A percentile compares a stretch with the other conserved stretches of the same genome.
Evolutionary conservation across 2,888 invertebrate species (phyloP).

Genomic region (Cheilosia soror): DNA sequence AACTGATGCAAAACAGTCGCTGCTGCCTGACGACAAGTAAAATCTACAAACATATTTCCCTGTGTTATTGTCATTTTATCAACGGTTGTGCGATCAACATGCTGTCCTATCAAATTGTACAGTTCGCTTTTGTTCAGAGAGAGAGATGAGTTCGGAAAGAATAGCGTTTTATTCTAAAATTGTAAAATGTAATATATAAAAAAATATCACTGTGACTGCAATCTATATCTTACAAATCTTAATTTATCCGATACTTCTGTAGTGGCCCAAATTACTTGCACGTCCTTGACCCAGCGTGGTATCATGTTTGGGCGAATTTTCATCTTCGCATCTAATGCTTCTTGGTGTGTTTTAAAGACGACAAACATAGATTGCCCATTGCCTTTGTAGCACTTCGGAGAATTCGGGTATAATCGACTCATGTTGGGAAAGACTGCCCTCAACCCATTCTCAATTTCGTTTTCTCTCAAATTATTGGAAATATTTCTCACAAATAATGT

Average conservation of each 20-base stretch:
- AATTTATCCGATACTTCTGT: neutral
- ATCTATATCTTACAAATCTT: slow-evolving; percentile 50
- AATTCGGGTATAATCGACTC: slow-evolving; percentile 75
- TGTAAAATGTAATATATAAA: neutral
- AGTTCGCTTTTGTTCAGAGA: slow-evolving; percentile 78
- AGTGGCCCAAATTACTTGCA: slow-evolving; percentile 80
- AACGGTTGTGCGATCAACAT: slow-evolving; percentile 77
- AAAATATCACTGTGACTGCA: neutral
- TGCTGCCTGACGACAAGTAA: slow-evolving; percentile 78
- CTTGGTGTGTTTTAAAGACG: slow-evolving; percentile 78
- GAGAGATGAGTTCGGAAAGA: slow-evolving; percentile 79
- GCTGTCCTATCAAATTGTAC: slow-evolving; percentile 76
- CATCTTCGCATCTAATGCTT: slow-evolving; percentile 79
- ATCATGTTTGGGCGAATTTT: slow-evolving; percentile 77
- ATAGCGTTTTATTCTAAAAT: slow-evolving; percentile 78
- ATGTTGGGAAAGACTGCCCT: slow-evolving; percentile 77
- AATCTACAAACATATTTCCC: slow-evolving; percentile 80
- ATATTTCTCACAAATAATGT: slow-evolving; percentile 80
- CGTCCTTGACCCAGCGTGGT: slow-evolving; percentile 78
- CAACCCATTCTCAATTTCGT: slow-evolving; percentile 77
- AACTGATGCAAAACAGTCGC: slow-evolving; percentile 77
- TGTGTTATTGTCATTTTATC: slow-evolving; percentile 78
- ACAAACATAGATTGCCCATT: slow-evolving; percentile 79
- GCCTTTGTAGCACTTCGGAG: neutral
- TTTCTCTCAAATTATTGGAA: slow-evolving; percentile 77